These are phyloP conservation scores for Paguma larvata DNA, from an alignment of 2,797 vertebrate species.

Conservation along the genomic window DNA sequence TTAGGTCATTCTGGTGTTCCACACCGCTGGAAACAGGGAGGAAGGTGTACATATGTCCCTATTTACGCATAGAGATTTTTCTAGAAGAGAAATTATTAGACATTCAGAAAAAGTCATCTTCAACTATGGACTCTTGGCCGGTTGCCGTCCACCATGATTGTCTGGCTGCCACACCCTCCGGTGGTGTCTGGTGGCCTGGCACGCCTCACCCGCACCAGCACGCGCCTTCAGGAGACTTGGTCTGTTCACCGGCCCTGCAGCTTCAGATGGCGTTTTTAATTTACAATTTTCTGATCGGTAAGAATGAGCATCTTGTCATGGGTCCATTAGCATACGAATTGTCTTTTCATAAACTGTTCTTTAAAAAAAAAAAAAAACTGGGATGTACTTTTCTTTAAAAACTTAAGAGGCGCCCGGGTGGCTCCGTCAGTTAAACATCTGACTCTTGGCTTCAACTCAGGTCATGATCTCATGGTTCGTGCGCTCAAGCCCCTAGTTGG, in stretches of 20 bases:
- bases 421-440: too few relatives aligned
- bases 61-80: background rate
- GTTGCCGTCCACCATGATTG: too few relatives aligned
- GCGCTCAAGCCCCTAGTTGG: too few relatives aligned
- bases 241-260: accelerated
- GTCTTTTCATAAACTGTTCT: background rate
- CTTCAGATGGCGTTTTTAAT: background rate
- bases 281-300: accelerated
- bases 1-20: background rate
- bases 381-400: background rate
- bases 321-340: too few relatives aligned
- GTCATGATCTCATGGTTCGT: too few relatives aligned
- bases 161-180: accelerated
- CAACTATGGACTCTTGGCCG: background rate
- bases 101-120: background rate
- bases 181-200: background rate
- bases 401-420: too few relatives aligned
- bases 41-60: background rate
- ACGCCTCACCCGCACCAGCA: accelerated
- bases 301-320: background rate
- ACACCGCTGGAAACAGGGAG: background rate
- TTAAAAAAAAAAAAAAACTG: background rate
- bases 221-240: accelerated
- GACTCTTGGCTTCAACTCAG: too few relatives aligned
- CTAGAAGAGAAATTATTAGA: background rate